A percentile compares a stretch with the other conserved stretches of the same genome.
Conservation (phyloP, 2,797 vertebrate species). For the Lithobates pipiens region DNA sequence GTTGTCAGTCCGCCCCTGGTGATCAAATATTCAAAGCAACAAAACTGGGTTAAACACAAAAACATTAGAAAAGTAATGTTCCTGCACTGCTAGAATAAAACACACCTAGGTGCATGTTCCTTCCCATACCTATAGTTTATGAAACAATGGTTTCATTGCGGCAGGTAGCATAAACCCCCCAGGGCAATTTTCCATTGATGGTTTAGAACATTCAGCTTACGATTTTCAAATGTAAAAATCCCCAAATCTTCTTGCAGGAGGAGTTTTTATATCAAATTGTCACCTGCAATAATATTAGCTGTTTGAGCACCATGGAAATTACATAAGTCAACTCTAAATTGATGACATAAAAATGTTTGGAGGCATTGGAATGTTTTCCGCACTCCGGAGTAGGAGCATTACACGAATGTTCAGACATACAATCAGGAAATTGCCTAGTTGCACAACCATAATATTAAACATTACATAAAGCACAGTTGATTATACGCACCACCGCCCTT, state of each 20-base stretch:
- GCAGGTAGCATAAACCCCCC: background rate
- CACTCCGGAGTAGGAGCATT: background rate
- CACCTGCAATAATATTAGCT: background rate
- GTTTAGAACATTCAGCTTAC: background rate
- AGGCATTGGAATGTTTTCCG: background rate
- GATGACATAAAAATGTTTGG: background rate
- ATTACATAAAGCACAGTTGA: background rate
- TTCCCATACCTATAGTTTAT: background rate
- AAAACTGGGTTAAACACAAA: no score
- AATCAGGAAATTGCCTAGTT: background rate
- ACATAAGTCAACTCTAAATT: background rate
- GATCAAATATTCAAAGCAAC: no score
- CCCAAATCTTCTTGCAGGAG: background rate
- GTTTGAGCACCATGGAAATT: background rate
- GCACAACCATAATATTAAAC: background rate
- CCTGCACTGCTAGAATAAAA: no score
- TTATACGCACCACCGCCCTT: background rate
- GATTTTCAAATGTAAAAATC: background rate
- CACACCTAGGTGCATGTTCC: no score
- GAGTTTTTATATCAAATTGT: background rate
- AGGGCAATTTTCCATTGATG: background rate
- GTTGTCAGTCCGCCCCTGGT: no score
- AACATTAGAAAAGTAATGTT: background rate
- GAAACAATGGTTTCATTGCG: background rate
- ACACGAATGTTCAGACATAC: background rate